These are phyloP conservation scores for Argyrosomus regius DNA, from an alignment of 2,797 vertebrate genomes.

Conservation along the genomic window DNA sequence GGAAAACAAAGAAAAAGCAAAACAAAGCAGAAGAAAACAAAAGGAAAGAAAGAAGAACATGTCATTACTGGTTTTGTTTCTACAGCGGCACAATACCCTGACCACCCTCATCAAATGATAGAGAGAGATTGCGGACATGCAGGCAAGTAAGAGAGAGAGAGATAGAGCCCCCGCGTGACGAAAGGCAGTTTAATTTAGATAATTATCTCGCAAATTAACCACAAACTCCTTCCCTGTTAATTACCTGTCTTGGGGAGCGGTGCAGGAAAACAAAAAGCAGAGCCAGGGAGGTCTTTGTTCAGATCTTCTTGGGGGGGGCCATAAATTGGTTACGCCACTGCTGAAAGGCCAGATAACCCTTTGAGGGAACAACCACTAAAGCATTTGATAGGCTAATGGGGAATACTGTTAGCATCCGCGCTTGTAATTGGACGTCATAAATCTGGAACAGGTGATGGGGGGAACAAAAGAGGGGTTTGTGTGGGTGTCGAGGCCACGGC, in stretches of 20 bases:
- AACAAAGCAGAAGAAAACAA: constrained; percentile 73
- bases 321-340: constrained; percentile 83
- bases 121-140: constrained; percentile 56
- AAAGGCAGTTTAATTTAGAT: constrained; percentile 85
- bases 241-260: constrained; percentile 81
- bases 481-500: constrained; percentile 82
- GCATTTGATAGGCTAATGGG: constrained; percentile 91
- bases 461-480: constrained; percentile 91
- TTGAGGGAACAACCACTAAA: constrained; percentile 87
- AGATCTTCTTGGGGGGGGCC: constrained; percentile 57
- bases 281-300: constrained; percentile 77
- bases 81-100: constrained; percentile 69
- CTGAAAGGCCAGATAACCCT: constrained; percentile 84
- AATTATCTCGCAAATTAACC: constrained; percentile 86
- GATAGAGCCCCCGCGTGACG: constrained; percentile 52
- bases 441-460: constrained; percentile 89
- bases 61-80: constrained; percentile 76
- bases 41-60: constrained; percentile 70
- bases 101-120: constrained; percentile 71
- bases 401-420: constrained; percentile 85
- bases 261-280: constrained; percentile 75
- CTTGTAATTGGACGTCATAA: constrained; percentile 92
- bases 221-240: constrained; percentile 82
- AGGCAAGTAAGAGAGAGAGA: constrained; percentile 24
- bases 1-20: constrained; percentile 64